Conservation (phyloP, 2,797 vertebrate genomes). For the Spinus pinus region DNA sequence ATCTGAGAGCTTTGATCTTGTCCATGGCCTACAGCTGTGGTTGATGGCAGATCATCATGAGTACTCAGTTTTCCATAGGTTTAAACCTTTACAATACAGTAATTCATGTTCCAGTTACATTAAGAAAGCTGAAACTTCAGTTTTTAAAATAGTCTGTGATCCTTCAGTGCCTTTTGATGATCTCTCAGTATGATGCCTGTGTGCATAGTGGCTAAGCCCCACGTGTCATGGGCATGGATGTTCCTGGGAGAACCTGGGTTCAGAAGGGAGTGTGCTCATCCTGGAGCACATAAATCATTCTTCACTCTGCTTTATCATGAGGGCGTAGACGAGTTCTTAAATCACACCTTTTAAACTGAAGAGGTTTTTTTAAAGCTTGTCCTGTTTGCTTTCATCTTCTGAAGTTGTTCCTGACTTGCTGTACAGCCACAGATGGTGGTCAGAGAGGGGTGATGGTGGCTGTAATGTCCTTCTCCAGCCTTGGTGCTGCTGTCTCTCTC, state of each 20-base stretch:
- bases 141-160: background rate
- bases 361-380: background rate
- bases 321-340: background rate
- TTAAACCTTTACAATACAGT: background rate
- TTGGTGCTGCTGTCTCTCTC: background rate
- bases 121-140: background rate
- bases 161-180: background rate
- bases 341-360: background rate
- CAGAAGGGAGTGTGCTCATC: background rate
- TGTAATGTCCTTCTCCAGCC: background rate
- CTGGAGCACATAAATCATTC: background rate
- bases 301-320: background rate
- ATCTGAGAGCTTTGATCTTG: conserved; percentile 24
- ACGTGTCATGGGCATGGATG: rapidly evolving
- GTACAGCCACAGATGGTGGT: background rate
- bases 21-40: background rate
- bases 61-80: background rate
- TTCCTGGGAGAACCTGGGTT: background rate
- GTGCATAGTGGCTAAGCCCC: background rate
- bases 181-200: background rate
- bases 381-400: background rate
- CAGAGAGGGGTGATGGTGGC: background rate
- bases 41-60: background rate
- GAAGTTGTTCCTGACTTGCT: background rate
- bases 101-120: background rate